These are phyloP conservation scores for Carassius auratus DNA, from an alignment of 2,113 vertebrate genomes.

Conservation along the genomic window DNA sequence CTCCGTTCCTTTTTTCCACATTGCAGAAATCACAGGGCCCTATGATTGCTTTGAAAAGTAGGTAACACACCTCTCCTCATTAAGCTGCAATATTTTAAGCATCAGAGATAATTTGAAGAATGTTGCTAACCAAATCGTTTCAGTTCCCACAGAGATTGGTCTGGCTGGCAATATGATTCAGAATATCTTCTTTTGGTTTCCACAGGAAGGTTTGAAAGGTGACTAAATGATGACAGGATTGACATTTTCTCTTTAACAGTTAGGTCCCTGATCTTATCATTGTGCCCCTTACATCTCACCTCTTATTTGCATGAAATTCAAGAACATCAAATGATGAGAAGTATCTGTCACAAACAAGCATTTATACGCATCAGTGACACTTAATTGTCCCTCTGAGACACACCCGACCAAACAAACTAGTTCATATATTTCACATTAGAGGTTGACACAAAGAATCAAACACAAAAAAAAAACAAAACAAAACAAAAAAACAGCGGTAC, in stretches of 20 bases:
- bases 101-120: background rate
- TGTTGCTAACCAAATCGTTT: background rate
- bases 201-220: background rate
- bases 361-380: background rate
- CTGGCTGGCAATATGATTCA: background rate
- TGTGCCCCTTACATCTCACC: background rate
- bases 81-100: background rate
- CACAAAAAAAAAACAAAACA: background rate
- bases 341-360: background rate
- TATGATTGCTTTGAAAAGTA: background rate
- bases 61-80: background rate
- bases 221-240: background rate
- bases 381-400: background rate
- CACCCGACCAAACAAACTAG: conserved; percentile 28
- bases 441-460: conserved; percentile 35
- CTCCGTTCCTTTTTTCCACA: no score
- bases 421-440: conserved; percentile 35
- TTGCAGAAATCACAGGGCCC: no score
- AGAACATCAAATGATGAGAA: conserved; percentile 8
- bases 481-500: background rate
- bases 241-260: background rate
- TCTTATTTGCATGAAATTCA: background rate
- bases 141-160: background rate
- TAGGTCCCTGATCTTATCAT: background rate
- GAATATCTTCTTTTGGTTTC: background rate